Evolutionary conservation across 2,797 vertebrate genomes (phyloP), one percentile per base, ranked within the genome.

Genomic region (Microchirus variegatus): DNA sequence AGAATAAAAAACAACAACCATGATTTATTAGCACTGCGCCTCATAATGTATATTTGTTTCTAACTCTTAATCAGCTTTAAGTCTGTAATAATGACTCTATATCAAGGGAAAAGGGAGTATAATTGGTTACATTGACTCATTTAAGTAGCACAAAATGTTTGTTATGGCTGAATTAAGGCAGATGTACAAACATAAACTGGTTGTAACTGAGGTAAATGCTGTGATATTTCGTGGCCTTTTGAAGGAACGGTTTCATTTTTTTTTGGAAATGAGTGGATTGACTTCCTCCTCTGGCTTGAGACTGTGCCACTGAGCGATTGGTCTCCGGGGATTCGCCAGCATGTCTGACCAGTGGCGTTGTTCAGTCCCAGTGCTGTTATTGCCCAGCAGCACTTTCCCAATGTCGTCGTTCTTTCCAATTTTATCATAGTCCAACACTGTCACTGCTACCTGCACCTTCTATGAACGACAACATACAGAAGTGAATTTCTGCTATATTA

Each of bases 351-450:
- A 99, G 35, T 99, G 98, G 49, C 95, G 91, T 54, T 96, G 94
- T 93, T 99, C 96, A 0, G 95, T 96, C 0, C 96, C 98, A 0
- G 93, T 92, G 91, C 95, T 94, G 79, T 93, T 95, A 75, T 90
- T 85, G 49, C 98, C 96, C 80, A 99, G 91, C 86, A 98, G 93
- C 71, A 99, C 91, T 78, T 98, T 99, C 70, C 98, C 98, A 47
- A 99, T 99, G 87, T 96, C 97, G 69, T 99, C 97, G 0, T 99
- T 99, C 93, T 99, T 99, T 81, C 98, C 98, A 75, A 99, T 99
- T 95, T 99, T 99, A 93, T 99, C 98, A 85, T 99, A 99, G 94
- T 99, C 98, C 93, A 99, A 91, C 86, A 98, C 98, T 70, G 97
- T 99, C 85, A 98, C 96, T 72, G 96, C 96, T 82, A 99, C 80